Evolutionary conservation across 2,888 invertebrate species (phyloP).

Genomic region (Dasypogon diadema): DNA sequence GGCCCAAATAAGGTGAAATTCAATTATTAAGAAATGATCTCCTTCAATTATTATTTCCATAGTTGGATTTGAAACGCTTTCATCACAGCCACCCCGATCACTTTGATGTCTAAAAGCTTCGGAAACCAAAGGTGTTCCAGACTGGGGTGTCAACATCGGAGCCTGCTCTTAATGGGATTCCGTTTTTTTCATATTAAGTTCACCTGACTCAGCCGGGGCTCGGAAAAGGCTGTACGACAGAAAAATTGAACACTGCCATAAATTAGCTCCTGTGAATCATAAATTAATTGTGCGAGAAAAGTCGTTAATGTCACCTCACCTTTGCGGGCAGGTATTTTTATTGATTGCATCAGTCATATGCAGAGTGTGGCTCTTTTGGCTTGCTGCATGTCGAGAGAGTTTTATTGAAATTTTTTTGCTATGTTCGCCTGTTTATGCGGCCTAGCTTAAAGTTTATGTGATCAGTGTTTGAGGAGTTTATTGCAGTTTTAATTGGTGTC

Average conservation of each 20-base stretch:
- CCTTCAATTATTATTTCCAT: constrained; percentile 1
- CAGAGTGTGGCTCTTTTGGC: neutral
- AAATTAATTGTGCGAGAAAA: constrained; percentile 9
- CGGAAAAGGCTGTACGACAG: neutral
- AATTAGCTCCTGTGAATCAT: neutral
- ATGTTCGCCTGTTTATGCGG: no score
- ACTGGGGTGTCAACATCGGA: neutral
- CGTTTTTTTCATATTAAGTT: neutral
- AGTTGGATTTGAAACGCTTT: neutral
- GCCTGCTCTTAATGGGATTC: neutral
- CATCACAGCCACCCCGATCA: neutral
- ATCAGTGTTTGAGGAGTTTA: no score
- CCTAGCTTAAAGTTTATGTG: no score
- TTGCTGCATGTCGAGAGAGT: no score
- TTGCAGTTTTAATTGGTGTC: no score
- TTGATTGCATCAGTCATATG: constrained; percentile 3
- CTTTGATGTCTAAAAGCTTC: neutral
- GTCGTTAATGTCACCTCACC: neutral
- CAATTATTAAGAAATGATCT: neutral
- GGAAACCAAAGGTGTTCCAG: neutral
- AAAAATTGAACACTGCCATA: neutral
- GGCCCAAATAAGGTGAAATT: neutral
- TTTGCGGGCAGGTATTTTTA: neutral
- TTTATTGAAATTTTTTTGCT: no score
- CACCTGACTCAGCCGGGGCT: neutral